phyloP scores from a whole-genome alignment of 2,113 vertebrate species.

The Tetraodon nigroviridis region DNA sequence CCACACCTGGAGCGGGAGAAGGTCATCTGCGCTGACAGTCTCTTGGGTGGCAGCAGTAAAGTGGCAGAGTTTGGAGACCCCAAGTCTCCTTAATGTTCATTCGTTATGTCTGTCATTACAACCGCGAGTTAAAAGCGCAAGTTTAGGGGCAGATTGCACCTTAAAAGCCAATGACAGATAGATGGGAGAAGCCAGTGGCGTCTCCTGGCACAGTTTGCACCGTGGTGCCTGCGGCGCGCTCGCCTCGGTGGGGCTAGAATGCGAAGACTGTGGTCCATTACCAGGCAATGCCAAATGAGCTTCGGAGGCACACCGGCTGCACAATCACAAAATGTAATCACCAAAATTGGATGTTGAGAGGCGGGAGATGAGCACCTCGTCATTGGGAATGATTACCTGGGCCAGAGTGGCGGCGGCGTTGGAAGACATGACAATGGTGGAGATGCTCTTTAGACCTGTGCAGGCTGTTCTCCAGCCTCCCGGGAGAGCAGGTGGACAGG shows the following conservation, averaged over 20 bases:
- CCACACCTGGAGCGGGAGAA: not conserved
- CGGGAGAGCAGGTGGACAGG: slow-evolving; percentile 29
- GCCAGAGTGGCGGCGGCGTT: slow-evolving; percentile 41
- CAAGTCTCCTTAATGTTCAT: slow-evolving; percentile 14
- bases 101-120: slow-evolving; percentile 39
- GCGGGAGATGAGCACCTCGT: slow-evolving; percentile 50
- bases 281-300: slow-evolving; percentile 46
- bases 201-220: slow-evolving; percentile 48
- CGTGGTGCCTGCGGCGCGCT: slow-evolving; percentile 27
- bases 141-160: slow-evolving; percentile 50
- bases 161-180: slow-evolving; percentile 28
- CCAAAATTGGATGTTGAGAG: slow-evolving; percentile 63
- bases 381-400: slow-evolving; percentile 64
- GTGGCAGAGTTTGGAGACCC: not conserved
- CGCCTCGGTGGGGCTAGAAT: slow-evolving; percentile 20
- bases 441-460: slow-evolving; percentile 29
- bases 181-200: slow-evolving; percentile 1
- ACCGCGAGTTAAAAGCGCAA: slow-evolving; percentile 54
- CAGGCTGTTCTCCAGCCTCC: slow-evolving; percentile 6
- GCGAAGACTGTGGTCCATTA: slow-evolving; percentile 60
- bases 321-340: slow-evolving; percentile 51
- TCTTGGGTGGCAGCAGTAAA: slow-evolving; percentile 1
- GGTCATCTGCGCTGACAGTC: not conserved
- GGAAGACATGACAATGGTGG: slow-evolving; percentile 21
- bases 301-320: slow-evolving; percentile 30